phyloP scores from a whole-genome alignment of 2,888 invertebrate species.

The Andrena trimmerana region DNA sequence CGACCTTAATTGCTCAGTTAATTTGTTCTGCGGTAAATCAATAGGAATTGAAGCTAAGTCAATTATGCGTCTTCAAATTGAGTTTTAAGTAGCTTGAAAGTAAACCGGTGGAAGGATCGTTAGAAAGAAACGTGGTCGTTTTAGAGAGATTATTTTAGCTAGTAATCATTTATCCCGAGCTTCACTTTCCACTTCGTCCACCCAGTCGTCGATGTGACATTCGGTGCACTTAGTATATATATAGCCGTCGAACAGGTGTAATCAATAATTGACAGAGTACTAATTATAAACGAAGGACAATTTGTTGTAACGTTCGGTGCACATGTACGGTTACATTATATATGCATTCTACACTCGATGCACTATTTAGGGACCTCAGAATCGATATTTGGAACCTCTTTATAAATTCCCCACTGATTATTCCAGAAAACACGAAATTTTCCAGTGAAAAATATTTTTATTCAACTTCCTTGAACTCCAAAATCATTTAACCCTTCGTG shows the following conservation, averaged over 20 bases:
- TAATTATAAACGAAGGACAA: conserved; percentile 14
- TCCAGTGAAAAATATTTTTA: no score
- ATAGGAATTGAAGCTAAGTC: background rate
- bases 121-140: background rate
- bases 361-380: background rate
- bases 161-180: background rate
- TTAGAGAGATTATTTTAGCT: background rate
- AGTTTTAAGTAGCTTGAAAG: conserved; percentile 1
- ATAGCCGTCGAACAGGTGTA: background rate
- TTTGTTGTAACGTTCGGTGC: background rate
- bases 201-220: background rate
- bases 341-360: background rate
- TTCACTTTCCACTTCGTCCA: background rate
- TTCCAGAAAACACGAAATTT: no score
- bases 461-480: no score
- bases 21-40: background rate
- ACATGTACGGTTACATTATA: background rate
- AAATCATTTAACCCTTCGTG: no score
- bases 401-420: no score
- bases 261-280: background rate
- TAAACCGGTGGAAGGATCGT: background rate
- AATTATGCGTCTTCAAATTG: background rate
- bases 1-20: background rate
- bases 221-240: background rate
- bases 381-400: background rate